Evolutionary conservation across 37 sponge, comb jelly and placozoan genomes (phyloP).

Genomic region (Crambe crambe): DNA sequence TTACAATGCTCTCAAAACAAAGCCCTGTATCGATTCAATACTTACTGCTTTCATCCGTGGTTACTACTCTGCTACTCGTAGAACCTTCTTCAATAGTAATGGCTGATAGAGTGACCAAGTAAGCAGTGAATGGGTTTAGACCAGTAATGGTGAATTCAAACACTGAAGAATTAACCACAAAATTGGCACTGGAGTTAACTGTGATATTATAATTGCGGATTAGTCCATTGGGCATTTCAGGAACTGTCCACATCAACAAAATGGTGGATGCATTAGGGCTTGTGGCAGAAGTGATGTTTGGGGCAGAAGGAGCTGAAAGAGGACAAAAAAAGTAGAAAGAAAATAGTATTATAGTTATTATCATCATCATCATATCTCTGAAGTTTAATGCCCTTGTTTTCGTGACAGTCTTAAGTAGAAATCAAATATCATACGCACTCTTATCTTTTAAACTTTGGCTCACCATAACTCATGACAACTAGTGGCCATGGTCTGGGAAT

Average conservation of each 20-base stretch:
- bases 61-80: conserved; percentile 5
- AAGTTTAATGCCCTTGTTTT: too few relatives aligned
- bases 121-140: conserved; percentile 35
- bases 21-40: background rate
- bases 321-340: background rate
- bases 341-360: too few relatives aligned
- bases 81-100: conserved; percentile 10
- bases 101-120: conserved; percentile 23
- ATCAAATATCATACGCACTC: too few relatives aligned
- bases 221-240: conserved; percentile 37
- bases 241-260: conserved; percentile 8
- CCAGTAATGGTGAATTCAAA: conserved; percentile 13
- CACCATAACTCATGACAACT: too few relatives aligned
- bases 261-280: background rate
- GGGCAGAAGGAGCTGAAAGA: conserved; percentile 21
- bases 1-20: background rate
- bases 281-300: background rate
- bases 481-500: too few relatives aligned
- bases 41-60: conserved; percentile 28
- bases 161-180: background rate
- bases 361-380: too few relatives aligned
- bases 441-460: too few relatives aligned
- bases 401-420: too few relatives aligned
- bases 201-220: conserved; percentile 16
- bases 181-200: background rate